These are phyloP conservation scores for Chaenodraco wilsoni DNA, from an alignment of 2,797 vertebrate species.

Conservation along the genomic window DNA sequence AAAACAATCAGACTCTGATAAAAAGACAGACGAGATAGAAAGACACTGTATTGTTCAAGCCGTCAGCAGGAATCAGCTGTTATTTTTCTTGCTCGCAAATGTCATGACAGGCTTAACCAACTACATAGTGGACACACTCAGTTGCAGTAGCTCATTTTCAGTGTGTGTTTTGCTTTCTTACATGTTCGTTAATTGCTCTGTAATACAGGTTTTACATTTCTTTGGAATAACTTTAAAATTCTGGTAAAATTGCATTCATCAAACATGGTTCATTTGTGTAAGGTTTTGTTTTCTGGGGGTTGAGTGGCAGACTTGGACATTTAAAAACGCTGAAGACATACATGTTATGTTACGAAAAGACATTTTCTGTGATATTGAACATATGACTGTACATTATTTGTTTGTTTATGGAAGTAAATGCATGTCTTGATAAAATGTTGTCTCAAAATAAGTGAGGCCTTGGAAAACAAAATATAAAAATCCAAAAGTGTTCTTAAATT, in stretches of 20 bases:
- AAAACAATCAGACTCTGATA: slow-evolving; percentile 28
- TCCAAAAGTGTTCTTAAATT: background rate
- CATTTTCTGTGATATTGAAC: background rate
- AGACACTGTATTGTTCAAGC: slow-evolving; percentile 88
- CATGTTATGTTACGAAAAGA: background rate
- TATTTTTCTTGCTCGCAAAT: slow-evolving; percentile 94
- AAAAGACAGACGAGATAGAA: slow-evolving; percentile 47
- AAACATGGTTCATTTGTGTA: background rate
- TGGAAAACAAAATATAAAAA: background rate
- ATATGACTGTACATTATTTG: background rate
- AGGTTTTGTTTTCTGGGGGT: background rate
- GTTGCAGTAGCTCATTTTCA: slow-evolving; percentile 76
- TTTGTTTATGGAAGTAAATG: slow-evolving; percentile 10
- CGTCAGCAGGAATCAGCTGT: slow-evolving; percentile 91
- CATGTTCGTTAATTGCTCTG: slow-evolving; percentile 90
- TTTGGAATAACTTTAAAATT: slow-evolving; percentile 89
- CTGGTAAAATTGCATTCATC: slow-evolving; percentile 80
- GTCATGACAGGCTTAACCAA: slow-evolving; percentile 92
- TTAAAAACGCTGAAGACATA: background rate
- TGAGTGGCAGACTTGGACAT: background rate
- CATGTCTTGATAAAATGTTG: slow-evolving; percentile 8
- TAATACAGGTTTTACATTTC: slow-evolving; percentile 86
- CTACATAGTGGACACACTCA: slow-evolving; percentile 88
- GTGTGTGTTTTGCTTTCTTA: slow-evolving; percentile 86
- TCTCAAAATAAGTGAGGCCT: background rate